Evolutionary conservation across 2,888 invertebrate species (phyloP), one percentile per base, ranked within the genome.

Genomic region (Aquatica leii): DNA sequence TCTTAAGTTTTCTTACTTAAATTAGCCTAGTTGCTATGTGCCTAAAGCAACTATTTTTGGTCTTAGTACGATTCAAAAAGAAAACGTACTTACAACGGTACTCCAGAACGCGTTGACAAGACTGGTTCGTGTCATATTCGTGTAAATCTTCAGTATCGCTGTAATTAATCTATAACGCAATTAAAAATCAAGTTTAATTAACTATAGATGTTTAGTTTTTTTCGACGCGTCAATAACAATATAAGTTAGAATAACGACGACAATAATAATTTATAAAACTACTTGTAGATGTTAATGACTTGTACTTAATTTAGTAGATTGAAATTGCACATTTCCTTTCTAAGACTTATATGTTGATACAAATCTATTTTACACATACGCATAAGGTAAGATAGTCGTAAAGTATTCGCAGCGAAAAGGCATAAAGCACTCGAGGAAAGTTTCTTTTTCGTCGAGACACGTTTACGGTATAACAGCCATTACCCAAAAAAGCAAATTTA

Each of bases 1-100:
- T 65, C 65, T 67, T 58, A 67, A 61, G 65, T 67, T 67, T 61
- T 55, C 63, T 41, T 52, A 21, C 64, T 54, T 53, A 40, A 50
- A 63, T 59, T 46, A 31, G 61, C 49, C 41, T 9, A 37, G 50
- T 37, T 49, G 41, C 15, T 48, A 8, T 17, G 18, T 35, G 50
- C 51, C 48, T 14, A 31, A 52, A 52, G 43, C 59, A 6, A 46
- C 18, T 5, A 18, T 17, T 46, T 46, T 46, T 46, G 46, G 46
- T 46, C n/a, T 18, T n/a, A 1, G 41, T 37, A 9, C 11, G 37
- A 37, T 12, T 14, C 14, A 40, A 12, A 40, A 43, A 14, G 18
- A 46, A 46, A 20, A 11, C n/a, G 18, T 46, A 46, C 15, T 46
- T 18, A 17, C 18, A 46, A 46, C 18, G 46, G 46, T 20, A 46